phyloP scores from a whole-genome alignment of 2,113 vertebrate species.

The Xerus inauris region DNA sequence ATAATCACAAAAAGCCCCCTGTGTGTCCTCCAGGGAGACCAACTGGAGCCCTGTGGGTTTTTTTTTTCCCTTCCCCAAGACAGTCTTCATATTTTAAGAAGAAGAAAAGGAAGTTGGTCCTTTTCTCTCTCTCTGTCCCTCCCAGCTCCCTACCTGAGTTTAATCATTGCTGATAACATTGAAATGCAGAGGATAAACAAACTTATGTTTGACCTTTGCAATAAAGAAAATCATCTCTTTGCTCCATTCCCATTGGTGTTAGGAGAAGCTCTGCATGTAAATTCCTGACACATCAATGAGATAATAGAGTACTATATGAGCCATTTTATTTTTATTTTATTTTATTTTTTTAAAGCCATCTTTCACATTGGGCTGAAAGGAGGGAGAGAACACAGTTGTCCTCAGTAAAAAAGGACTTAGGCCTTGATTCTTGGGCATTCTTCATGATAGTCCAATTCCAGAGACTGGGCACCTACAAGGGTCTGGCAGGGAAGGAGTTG shows the following conservation, averaged over 20 bases:
- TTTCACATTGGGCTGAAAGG: slow-evolving; percentile 30
- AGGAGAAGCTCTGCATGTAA: slow-evolving; percentile 52
- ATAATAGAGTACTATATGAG: slow-evolving; percentile 49
- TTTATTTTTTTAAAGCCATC: slow-evolving; percentile 30
- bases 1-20: slow-evolving; percentile 43
- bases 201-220: slow-evolving; percentile 78
- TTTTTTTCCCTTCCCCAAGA: background rate
- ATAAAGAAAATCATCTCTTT: slow-evolving; percentile 72
- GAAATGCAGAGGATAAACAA: slow-evolving; percentile 80
- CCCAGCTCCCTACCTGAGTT: slow-evolving; percentile 65
- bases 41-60: slow-evolving; percentile 3
- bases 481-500: background rate
- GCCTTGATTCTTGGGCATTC: background rate
- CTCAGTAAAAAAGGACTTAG: background rate
- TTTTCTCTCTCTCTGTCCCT: too few relatives aligned
- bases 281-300: slow-evolving; percentile 54
- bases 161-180: slow-evolving; percentile 80
- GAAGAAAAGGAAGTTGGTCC: background rate
- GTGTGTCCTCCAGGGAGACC: background rate
- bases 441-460: background rate
- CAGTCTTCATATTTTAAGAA: slow-evolving; percentile 38
- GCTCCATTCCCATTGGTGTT: slow-evolving; percentile 1
- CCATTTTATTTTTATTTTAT: slow-evolving; percentile 65
- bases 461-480: background rate
- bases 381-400: background rate